Conservation (phyloP, 2,797 vertebrate species). For the Neosalanx taihuensis region DNA sequence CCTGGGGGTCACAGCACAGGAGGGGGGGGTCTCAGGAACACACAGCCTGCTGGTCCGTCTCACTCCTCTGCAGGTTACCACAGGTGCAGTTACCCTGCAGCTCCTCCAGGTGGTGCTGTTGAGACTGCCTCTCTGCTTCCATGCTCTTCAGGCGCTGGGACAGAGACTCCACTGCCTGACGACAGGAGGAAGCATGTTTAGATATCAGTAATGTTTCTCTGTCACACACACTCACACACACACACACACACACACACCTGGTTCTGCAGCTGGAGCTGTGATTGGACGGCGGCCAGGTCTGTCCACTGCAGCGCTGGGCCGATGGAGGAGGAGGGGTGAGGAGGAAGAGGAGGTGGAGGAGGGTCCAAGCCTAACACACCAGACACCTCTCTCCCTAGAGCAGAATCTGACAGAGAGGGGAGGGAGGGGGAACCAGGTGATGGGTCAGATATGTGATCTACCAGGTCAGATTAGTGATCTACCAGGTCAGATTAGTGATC, state of each 20-base stretch:
- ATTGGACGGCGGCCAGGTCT: slow-evolving; percentile 70
- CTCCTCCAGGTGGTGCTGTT: slow-evolving; percentile 71
- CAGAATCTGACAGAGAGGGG: slow-evolving; percentile 46
- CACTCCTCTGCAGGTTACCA: too few relatives aligned
- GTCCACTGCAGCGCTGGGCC: slow-evolving; percentile 59
- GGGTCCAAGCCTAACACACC: slow-evolving; percentile 40
- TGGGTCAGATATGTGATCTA: too few relatives aligned
- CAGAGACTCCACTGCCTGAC: slow-evolving; percentile 74
- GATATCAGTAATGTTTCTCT: neutral
- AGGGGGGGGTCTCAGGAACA: neutral
- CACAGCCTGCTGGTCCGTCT: neutral
- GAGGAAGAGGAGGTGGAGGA: slow-evolving; percentile 28
- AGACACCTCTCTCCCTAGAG: slow-evolving; percentile 49
- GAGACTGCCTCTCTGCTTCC: slow-evolving; percentile 71
- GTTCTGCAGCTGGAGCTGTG: slow-evolving; percentile 76
- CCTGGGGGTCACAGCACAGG: slow-evolving; percentile 63
- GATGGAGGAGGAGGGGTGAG: slow-evolving; percentile 31
- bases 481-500: too few relatives aligned
- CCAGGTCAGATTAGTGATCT: too few relatives aligned
- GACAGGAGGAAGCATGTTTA: slow-evolving; percentile 2
- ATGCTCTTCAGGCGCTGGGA: slow-evolving; percentile 64
- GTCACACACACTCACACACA: too few relatives aligned
- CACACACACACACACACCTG: slow-evolving; percentile 71
- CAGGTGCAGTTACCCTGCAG: slow-evolving; percentile 69
- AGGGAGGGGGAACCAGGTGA: too few relatives aligned